Evolutionary conservation across 2,797 vertebrate genomes (phyloP).

Genomic region (Falco biarmicus): DNA sequence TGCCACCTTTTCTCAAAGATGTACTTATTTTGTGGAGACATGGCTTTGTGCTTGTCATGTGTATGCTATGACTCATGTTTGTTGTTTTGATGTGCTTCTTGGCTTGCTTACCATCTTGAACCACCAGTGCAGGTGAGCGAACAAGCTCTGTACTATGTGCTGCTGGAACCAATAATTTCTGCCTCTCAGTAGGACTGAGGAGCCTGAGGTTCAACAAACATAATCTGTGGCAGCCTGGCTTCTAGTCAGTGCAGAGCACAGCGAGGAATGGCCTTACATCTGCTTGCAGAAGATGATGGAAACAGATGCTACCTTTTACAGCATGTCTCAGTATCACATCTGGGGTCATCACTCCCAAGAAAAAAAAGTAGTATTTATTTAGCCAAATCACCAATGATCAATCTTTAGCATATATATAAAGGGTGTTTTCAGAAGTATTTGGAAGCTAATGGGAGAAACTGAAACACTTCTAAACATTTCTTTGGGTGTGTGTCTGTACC

Average conservation of each 20-base stretch:
- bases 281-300: not conserved
- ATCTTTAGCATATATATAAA: not conserved
- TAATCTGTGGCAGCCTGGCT: not conserved
- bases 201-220: not conserved
- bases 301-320: not conserved
- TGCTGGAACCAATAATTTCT: not conserved
- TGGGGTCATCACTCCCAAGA: not conserved
- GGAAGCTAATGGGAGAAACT: not conserved
- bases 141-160: not conserved
- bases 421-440: not conserved
- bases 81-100: not conserved
- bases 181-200: not conserved
- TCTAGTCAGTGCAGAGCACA: not conserved
- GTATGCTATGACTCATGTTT: not conserved
- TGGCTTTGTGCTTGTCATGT: not conserved
- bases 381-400: not conserved
- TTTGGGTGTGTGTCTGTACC: not conserved
- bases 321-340: not conserved
- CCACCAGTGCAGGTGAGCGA: not conserved
- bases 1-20: not conserved
- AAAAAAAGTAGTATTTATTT: not conserved
- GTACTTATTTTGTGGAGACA: not conserved
- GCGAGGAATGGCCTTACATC: not conserved
- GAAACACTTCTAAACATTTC: not conserved
- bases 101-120: not conserved